A percentile compares a stretch with the other conserved stretches of the same genome.
Conservation (phyloP, 2,888 invertebrate species). For the Lochmaea capreae region DNA sequence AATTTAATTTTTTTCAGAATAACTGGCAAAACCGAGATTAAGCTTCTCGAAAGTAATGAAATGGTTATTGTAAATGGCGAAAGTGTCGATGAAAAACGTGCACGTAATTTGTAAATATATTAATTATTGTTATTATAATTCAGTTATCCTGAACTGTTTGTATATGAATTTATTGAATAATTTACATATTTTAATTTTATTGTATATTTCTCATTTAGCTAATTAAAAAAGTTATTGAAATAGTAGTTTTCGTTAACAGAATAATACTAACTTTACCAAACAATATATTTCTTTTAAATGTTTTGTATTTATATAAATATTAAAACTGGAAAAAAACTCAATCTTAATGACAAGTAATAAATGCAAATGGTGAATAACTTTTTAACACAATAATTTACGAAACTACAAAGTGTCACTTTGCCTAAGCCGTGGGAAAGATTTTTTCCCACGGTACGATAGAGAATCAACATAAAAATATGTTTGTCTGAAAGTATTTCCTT, state of each 20-base stretch:
- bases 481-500: no score
- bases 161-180: slow-evolving; percentile 57
- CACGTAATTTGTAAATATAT: slow-evolving; percentile 59
- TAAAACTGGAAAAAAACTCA: no score
- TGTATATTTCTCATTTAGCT: slow-evolving; percentile 60
- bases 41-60: slow-evolving; percentile 34
- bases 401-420: no score
- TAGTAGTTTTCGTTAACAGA: not conserved
- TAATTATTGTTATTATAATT: slow-evolving; percentile 58
- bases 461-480: no score
- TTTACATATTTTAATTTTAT: slow-evolving; percentile 59
- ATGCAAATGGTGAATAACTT: no score
- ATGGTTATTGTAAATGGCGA: slow-evolving; percentile 44
- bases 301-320: no score
- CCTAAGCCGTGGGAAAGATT: no score
- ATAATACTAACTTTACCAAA: not conserved
- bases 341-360: no score
- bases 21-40: slow-evolving; percentile 45
- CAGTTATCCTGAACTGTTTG: slow-evolving; percentile 55
- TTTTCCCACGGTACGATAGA: no score
- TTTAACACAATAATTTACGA: no score
- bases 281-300: no score
- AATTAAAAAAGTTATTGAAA: slow-evolving; percentile 46
- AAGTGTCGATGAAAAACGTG: slow-evolving; percentile 45
- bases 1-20: slow-evolving; percentile 39